phyloP scores from a whole-genome alignment of 2,797 vertebrate species.

The Pteropus rufus region DNA sequence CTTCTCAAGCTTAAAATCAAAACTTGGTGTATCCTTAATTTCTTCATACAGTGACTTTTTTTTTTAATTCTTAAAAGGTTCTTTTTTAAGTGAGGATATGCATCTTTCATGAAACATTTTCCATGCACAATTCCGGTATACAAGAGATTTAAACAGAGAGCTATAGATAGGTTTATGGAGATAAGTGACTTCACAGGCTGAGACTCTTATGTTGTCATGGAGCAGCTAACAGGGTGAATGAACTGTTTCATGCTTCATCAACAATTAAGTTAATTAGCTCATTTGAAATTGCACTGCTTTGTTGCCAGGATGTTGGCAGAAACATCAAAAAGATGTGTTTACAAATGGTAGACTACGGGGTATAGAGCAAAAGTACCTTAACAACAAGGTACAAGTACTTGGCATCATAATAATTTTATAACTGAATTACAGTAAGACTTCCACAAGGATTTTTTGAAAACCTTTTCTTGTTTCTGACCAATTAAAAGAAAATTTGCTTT shows the following conservation, averaged over 20 bases:
- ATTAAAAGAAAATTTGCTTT: slow-evolving; percentile 64
- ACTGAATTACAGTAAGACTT: slow-evolving; percentile 66
- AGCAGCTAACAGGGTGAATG: slow-evolving; percentile 97
- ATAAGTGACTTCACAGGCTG: slow-evolving; percentile 90
- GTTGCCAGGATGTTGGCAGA: slow-evolving; percentile 97
- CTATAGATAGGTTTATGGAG: slow-evolving; percentile 91
- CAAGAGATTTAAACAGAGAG: slow-evolving; percentile 84
- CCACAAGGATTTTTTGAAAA: slow-evolving; percentile 51
- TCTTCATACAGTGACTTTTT: background rate
- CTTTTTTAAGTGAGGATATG: background rate
- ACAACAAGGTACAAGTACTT: slow-evolving; percentile 77
- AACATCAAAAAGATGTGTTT: slow-evolving; percentile 99
- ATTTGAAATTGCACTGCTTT: slow-evolving; percentile 99
- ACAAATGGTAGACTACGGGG: slow-evolving; percentile 91
- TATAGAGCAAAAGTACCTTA: slow-evolving; percentile 90
- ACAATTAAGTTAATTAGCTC: slow-evolving; percentile 99
- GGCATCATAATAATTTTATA: slow-evolving; percentile 71
- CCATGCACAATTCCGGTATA: slow-evolving; percentile 47
- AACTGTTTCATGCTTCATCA: slow-evolving; percentile 99
- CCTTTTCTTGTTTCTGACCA: slow-evolving; percentile 51
- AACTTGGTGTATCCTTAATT: background rate
- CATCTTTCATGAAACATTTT: slow-evolving; percentile 25
- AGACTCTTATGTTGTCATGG: slow-evolving; percentile 98
- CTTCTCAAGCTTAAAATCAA: slow-evolving; percentile 1
- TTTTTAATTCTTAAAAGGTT: background rate